Evolutionary conservation across 2,888 invertebrate genomes (phyloP).

Genomic region (Lithodes maja): DNA sequence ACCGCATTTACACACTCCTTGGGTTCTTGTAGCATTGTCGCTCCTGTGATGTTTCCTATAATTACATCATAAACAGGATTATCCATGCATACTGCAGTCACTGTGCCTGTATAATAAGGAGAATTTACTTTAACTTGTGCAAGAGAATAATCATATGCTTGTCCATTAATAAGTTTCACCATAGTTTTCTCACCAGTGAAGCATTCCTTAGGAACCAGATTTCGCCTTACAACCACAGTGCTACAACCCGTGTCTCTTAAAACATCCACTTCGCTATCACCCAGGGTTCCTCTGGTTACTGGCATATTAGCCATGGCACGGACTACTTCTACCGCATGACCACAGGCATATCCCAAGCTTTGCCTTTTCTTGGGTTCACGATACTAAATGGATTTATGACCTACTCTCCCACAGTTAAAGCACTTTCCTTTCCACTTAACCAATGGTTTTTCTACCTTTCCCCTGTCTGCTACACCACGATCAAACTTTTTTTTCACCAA

Average conservation of each 20-base stretch:
- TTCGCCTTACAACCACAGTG: background rate
- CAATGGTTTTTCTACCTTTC: background rate
- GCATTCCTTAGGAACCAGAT: background rate
- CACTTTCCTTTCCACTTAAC: background rate
- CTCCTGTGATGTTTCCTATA: background rate
- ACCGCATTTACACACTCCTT: background rate
- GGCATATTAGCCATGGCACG: background rate
- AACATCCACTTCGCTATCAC: background rate
- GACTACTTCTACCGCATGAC: background rate
- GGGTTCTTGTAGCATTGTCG: background rate
- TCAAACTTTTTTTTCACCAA: too few species aligned
- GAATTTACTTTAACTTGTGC: background rate
- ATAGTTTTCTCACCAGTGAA: background rate
- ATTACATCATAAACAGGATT: background rate
- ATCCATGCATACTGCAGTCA: constrained; percentile 7
- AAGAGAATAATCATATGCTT: background rate
- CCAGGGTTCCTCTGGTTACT: background rate
- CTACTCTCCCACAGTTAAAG: background rate
- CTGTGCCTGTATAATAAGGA: background rate
- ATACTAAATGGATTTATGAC: background rate
- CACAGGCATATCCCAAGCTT: background rate
- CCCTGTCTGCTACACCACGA: too few species aligned
- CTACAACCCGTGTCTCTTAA: background rate
- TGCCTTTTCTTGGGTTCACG: background rate
- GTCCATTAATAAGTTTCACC: background rate